These are phyloP conservation scores for Ciconia stormi DNA, from an alignment of 2,113 vertebrate genomes.

Conservation along the genomic window DNA sequence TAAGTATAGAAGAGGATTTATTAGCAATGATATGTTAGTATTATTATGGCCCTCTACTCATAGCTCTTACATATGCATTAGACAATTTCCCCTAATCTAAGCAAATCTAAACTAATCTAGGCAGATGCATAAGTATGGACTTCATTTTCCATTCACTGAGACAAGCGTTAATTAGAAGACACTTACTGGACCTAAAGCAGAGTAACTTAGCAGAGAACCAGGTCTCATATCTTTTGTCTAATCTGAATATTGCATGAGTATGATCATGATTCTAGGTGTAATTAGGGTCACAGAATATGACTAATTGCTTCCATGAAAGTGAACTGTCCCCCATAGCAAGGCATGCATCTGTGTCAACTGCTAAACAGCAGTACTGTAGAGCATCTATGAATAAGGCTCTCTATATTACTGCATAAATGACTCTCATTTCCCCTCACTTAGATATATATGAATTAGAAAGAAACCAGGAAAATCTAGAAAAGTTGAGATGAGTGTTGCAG, in stretches of 20 bases:
- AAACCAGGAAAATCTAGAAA: background rate
- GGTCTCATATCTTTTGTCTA: background rate
- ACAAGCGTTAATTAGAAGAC: constrained; percentile 40
- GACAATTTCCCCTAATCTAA: constrained; percentile 34
- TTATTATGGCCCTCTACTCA: background rate
- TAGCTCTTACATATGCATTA: constrained; percentile 37
- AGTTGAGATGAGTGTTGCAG: fast-evolving
- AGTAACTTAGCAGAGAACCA: background rate
- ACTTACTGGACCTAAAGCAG: background rate
- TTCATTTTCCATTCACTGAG: constrained; percentile 17
- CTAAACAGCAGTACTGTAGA: background rate
- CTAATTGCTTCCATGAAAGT: background rate
- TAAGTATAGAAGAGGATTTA: constrained; percentile 25
- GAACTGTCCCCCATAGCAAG: background rate
- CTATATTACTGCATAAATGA: background rate
- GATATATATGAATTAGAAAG: background rate
- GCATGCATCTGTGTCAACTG: background rate
- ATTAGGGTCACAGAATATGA: background rate
- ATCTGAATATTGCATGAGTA: background rate
- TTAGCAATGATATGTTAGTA: constrained; percentile 22
- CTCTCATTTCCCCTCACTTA: background rate
- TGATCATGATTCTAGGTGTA: background rate
- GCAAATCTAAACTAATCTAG: constrained; percentile 53
- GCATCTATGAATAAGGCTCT: background rate
- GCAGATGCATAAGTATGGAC: background rate